Percentiles rank a stretch among this genome's conserved stretches.
These are phyloP conservation scores for Pemphredon lugubris DNA, from an alignment of 2,888 invertebrate species.

Conservation along the genomic window DNA sequence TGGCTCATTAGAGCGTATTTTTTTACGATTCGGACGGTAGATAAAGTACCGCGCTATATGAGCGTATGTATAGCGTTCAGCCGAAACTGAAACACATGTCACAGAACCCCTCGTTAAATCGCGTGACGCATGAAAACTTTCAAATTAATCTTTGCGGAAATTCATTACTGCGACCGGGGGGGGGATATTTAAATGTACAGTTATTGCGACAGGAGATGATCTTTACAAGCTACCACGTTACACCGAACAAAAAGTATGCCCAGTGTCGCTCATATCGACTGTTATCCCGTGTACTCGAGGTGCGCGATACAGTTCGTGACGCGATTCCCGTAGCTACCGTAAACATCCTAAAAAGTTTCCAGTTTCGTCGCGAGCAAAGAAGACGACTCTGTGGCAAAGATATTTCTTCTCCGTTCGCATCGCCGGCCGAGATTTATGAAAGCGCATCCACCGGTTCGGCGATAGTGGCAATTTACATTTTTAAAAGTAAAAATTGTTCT, in stretches of 20 bases:
- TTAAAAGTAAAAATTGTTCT: neutral
- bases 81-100: slow-evolving; percentile 64
- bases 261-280: neutral
- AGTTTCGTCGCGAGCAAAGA: too few species aligned
- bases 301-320: too few species aligned
- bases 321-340: too few species aligned
- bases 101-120: slow-evolving; percentile 53
- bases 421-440: too few species aligned
- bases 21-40: slow-evolving; percentile 49
- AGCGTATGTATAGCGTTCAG: slow-evolving; percentile 12
- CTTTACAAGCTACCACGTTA: slow-evolving; percentile 48
- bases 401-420: too few species aligned
- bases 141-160: slow-evolving; percentile 65
- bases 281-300: neutral
- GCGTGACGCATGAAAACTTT: slow-evolving; percentile 52
- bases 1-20: slow-evolving; percentile 54
- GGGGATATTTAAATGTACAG: slow-evolving; percentile 58
- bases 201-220: slow-evolving; percentile 48
- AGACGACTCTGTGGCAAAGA: too few species aligned
- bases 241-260: neutral
- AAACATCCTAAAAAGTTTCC: too few species aligned
- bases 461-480: too few species aligned
- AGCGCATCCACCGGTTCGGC: too few species aligned
- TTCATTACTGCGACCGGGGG: slow-evolving; percentile 68
- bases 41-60: slow-evolving; percentile 46